Evolutionary conservation across 1,140 invertebrate genomes (phyloP), one percentile per base, ranked within the genome.

Genomic region (Chironomus striatipennis): DNA sequence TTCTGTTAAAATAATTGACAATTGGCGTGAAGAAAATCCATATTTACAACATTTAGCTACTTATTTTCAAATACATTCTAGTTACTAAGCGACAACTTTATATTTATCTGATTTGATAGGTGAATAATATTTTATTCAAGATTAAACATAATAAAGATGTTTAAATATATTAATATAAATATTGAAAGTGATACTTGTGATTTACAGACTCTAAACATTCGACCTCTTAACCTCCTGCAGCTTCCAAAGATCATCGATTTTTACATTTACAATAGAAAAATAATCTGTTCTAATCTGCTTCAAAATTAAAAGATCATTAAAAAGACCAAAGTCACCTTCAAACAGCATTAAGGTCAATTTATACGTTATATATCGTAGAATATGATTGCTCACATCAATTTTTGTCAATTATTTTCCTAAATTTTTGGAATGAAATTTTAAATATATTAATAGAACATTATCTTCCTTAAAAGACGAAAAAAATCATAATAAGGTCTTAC

Each of bases 161-260:
- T 34, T 34, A 34, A 34, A 34, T 34, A 5, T 5, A 5, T 34
- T 34, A 34, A 1, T 34, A 34, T 34, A 34, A 34, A 34, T 34
- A 34, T 70, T 2, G 5, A 34, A 34, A 34, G 24, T 34, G 24
- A 34, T 34, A 34, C 24, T 2, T 34, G 24, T 21, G 18, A 18
- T 70, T n/a, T 57, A 57, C 47, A 12, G 47, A 10, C 47, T n/a
- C n/a, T 10, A n/a, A 12, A n/a, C n/a, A 17, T 70, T 70, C 15
- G 65, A 70, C 65, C 65, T 70, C 65, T 70, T 70, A 70, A 70
- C 65, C 65, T 70, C 20, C 5, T 70, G 17, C 65, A 70, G 65
- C 65, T 70, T 70, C 65, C 65, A 70, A 70, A 70, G 65, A 70
- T 70, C 65, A 70, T 70, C 17, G n/a, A n/a, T n/a, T n/a, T n/a